These are phyloP conservation scores for Oncopodura yosiiana DNA, from an alignment of 1,140 invertebrate genomes.

Conservation along the genomic window DNA sequence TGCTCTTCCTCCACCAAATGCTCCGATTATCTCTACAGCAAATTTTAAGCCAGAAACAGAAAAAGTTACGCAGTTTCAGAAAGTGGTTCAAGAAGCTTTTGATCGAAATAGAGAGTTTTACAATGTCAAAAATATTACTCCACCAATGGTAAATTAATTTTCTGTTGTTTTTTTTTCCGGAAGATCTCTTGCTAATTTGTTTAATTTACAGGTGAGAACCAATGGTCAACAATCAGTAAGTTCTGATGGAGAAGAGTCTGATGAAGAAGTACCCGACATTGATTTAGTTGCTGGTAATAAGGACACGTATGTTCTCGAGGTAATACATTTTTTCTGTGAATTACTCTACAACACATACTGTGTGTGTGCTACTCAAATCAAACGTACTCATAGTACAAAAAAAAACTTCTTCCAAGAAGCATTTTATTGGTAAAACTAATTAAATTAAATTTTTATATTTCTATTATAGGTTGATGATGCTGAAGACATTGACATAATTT, in stretches of 20 bases:
- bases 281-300: slow-evolving; percentile 69
- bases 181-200: not conserved
- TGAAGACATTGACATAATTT: slow-evolving; percentile 70
- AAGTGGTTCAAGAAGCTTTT: slow-evolving; percentile 54
- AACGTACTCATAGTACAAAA: not conserved
- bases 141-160: slow-evolving; percentile 7
- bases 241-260: slow-evolving; percentile 58
- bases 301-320: slow-evolving; percentile 71
- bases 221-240: slow-evolving; percentile 22
- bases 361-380: too few species aligned
- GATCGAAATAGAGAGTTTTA: slow-evolving; percentile 58
- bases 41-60: slow-evolving; percentile 54
- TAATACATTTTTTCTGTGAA: slow-evolving; percentile 37
- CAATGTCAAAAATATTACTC: slow-evolving; percentile 46
- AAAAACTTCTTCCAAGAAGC: not conserved
- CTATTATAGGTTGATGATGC: slow-evolving; percentile 78
- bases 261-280: slow-evolving; percentile 62
- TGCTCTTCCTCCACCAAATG: slow-evolving; percentile 23
- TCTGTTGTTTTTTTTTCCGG: not conserved
- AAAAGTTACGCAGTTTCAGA: slow-evolving; percentile 54
- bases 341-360: slow-evolving; percentile 4
- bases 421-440: too few species aligned
- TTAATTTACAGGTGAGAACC: not conserved
- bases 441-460: slow-evolving; percentile 31
- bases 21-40: slow-evolving; percentile 50